Base-by-base conservation (phyloP, 2,113 vertebrate genomes). In the Triplophysa dalaica region DNA sequence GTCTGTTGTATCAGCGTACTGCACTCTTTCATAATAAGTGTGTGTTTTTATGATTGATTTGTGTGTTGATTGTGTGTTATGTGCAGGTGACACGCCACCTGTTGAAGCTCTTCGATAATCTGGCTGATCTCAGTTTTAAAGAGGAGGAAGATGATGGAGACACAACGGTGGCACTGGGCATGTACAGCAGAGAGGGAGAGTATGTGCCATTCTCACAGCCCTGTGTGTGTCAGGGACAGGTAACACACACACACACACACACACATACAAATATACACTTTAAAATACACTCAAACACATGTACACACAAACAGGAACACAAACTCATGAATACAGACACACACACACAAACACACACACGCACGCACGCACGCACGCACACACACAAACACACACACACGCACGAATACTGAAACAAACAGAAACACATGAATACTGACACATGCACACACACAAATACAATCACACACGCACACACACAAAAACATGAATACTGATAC, bases 181-280 rank as follows among this genome's bases (percentile, higher is more conserved):
- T 93, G 91, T 94, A 90, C 83, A 95, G 93, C 83, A 84, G 82
- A 82, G 92, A 91, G 83, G 86, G 90, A 85, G 92, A 94, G 80
- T 94, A 90, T 79, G 87, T 91, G 66, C 58, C 80, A 0, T 94
- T 94, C 88, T 88, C 88, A 73, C 76, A 92, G 33, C 73, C 86
- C 0, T 91, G 85, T 66, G 70, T 92, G 70, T 94, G 90, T 83
- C 69, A 93, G 80, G 92, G 91, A 80, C 89, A 90, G 88, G 89
- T 93, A 89, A 22, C 43, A 50, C 38, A 29, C 64, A 61, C 16
- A 74, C n/a, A n/a, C n/a, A n/a, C n/a, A n/a, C n/a, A 22, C 43
- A 50, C 38, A 29, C 64, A 61, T 10, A 74, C 41, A 12, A 48
- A 48, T 12, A 33, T 11, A 45, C 43, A 11, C 43, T 10, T 11